Evolutionary conservation across 2,797 vertebrate genomes (phyloP), one percentile per base, ranked within the genome.

Genomic region (Mico argentatus): DNA sequence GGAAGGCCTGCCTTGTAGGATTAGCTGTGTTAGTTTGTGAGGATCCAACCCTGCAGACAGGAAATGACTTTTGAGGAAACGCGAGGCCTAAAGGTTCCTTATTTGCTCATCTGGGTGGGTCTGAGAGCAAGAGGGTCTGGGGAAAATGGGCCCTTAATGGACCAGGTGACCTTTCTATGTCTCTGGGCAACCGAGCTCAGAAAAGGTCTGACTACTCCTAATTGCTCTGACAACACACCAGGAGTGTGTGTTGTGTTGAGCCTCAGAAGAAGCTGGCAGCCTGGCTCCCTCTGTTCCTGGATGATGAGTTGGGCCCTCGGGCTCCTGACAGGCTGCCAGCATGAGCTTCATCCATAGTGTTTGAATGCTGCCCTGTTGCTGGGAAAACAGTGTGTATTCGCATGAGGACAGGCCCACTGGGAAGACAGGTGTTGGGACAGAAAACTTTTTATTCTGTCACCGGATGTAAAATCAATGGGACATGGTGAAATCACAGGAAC

Each of bases 371-470:
- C 86, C 52, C 39, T 92, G 83, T 79, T 89, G 41, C 76, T 26
- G 55, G 57, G 48, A 48, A 88, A 57, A 41, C 52, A 33, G 91
- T 6, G 44, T 9, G 1, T 57, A 26, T 93, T 84, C 52, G 70
- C 6, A 0, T 3, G 36, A 86, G 75, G 88, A 88, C 19, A 73
- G 96, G 72, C 44, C 80, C n/a, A 61, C 46, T 57, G 91, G 94
- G 97, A 91, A 95, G 91, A 67, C 24, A 50, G 91, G 84, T 33
- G 73, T 19, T 48, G 67, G 52, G 77, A 92, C 14, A 55, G 88
- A 89, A 94, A 88, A 94, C 59, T 67, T 95, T 93, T 93, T 83
- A 70, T 96, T 95, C 93, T 95, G 93, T 93, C 91, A 95, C 91
- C 84, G 94, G 89, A 85, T 95, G 30, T 88, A 91, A 96, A 97